A percentile compares a stretch with the other conserved stretches of the same genome.
These are phyloP conservation scores for Drosophila demipolita DNA, from an alignment of 2,888 invertebrate genomes.

Conservation along the genomic window DNA sequence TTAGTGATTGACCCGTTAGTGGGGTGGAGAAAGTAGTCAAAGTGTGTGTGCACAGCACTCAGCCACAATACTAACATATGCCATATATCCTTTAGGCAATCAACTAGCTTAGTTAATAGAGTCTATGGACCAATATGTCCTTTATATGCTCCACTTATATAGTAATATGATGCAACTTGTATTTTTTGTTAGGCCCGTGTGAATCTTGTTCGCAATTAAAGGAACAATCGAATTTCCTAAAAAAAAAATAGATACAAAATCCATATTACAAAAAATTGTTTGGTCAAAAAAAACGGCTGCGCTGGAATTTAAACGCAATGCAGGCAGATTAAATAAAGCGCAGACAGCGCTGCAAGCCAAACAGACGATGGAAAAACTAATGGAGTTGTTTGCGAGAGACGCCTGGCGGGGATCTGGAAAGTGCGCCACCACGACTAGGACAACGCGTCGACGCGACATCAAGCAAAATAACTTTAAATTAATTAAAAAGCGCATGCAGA, in stretches of 20 bases:
- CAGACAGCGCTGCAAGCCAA: constrained; percentile 26
- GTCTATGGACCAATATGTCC: not conserved
- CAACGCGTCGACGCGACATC: constrained; percentile 42
- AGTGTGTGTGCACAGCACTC: not conserved
- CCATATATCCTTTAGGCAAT: not conserved
- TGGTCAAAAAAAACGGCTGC: constrained; percentile 40
- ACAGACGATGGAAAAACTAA: constrained; percentile 7
- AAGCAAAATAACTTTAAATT: constrained; percentile 80
- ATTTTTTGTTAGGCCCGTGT: not conserved
- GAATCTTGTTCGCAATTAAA: constrained; percentile 4
- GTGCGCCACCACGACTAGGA: constrained; percentile 32
- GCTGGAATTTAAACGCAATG: constrained; percentile 74
- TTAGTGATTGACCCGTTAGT: not conserved
- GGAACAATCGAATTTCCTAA: constrained; percentile 1
- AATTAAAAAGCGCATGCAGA: constrained; percentile 77
- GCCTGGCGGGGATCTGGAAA: not conserved
- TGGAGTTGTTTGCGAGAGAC: not conserved
- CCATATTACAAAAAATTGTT: constrained; percentile 48
- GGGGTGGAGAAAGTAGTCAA: not conserved
- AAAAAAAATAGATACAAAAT: not conserved
- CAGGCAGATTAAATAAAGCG: constrained; percentile 71
- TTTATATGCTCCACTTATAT: not conserved
- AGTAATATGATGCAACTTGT: constrained; percentile 14
- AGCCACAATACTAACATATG: not conserved
- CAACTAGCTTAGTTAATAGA: not conserved